Evolutionary conservation across 2,797 vertebrate species (phyloP).

Genomic region (Amphiprion clarkii): DNA sequence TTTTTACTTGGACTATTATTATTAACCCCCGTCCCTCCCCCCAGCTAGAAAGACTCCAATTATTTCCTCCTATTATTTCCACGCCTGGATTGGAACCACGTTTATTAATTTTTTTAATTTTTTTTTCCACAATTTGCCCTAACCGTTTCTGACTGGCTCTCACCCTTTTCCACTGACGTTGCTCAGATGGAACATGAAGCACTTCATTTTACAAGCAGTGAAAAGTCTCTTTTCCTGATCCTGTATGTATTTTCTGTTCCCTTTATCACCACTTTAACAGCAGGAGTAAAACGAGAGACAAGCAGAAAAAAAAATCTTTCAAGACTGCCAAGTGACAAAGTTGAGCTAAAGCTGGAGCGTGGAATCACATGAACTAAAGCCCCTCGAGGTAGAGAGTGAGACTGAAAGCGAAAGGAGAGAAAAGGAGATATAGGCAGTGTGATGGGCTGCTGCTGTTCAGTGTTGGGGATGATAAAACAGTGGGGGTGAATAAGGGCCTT

Average conservation of each 20-base stretch:
- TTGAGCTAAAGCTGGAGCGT: slow-evolving; percentile 82
- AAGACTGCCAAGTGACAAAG: slow-evolving; percentile 83
- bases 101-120: slow-evolving; percentile 54
- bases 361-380: slow-evolving; percentile 83
- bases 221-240: slow-evolving; percentile 72
- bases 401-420: slow-evolving; percentile 70
- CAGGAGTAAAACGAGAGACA: slow-evolving; percentile 79
- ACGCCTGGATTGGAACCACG: slow-evolving; percentile 64
- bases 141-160: slow-evolving; percentile 49
- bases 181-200: slow-evolving; percentile 63
- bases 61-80: slow-evolving; percentile 71
- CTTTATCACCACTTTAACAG: slow-evolving; percentile 82
- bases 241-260: slow-evolving; percentile 80
- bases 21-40: slow-evolving; percentile 42
- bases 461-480: slow-evolving; percentile 83
- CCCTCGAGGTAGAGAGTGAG: slow-evolving; percentile 77
- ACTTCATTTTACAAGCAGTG: slow-evolving; percentile 72
- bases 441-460: slow-evolving; percentile 81
- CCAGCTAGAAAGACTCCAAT: slow-evolving; percentile 54
- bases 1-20: slow-evolving; percentile 66
- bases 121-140: slow-evolving; percentile 54
- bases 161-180: slow-evolving; percentile 60
- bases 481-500: slow-evolving; percentile 80
- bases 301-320: slow-evolving; percentile 73
- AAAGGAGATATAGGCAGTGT: slow-evolving; percentile 70